Base-by-base conservation (phyloP, 1,140 invertebrate species). In the Phortica variegata region DNA sequence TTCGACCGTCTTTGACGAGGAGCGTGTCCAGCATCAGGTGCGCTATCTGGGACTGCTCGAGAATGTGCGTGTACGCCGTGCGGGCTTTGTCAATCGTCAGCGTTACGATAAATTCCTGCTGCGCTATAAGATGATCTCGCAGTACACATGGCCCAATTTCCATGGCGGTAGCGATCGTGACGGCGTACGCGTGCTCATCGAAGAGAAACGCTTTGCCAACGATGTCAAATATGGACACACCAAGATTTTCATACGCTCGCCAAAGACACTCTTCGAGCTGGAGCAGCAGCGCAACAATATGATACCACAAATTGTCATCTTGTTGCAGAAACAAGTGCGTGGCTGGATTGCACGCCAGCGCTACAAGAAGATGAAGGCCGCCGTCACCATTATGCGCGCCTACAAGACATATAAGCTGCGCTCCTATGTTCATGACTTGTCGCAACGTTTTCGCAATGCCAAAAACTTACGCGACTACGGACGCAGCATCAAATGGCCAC, bases 71-170 rank as follows among this genome's bases (percentile, higher is more conserved):
- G 95, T 97, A 3, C 83, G 94, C 36, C 82, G 94, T 68, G 95
- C 95, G 41, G 95, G 95, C 16, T 97, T 97, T 79, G 93, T 90
- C 4, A 89, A 93, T 73, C 83, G 95, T 47, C 90, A 93, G 77
- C 83, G 87, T 47, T 97, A 97, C 76, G 89, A 91, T 68, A 83
- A 87, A 60, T 96, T 97, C 80, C 71, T 81, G 58, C 68, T 73
- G 60, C 90, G 93, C 49, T 98, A 98, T 79, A 98, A 98, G 81
- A 95, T 97, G 90, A 88, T 97, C 57, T 93, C 88, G 0, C 84
- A 87, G 57, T 88, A 88, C 70, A 97, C 94, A 2, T 98, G 95
- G 95, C 95, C 95, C 19, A 96, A 95, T 75, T 96, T 88, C 80
- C 82, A 83, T 38, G 83, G 84, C 5, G 87, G 85, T 18, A 82